A percentile compares a stretch with the other conserved stretches of the same genome.
phyloP scores from a whole-genome alignment of 2,113 vertebrate species.

The Neodontobutis hainanensis region DNA sequence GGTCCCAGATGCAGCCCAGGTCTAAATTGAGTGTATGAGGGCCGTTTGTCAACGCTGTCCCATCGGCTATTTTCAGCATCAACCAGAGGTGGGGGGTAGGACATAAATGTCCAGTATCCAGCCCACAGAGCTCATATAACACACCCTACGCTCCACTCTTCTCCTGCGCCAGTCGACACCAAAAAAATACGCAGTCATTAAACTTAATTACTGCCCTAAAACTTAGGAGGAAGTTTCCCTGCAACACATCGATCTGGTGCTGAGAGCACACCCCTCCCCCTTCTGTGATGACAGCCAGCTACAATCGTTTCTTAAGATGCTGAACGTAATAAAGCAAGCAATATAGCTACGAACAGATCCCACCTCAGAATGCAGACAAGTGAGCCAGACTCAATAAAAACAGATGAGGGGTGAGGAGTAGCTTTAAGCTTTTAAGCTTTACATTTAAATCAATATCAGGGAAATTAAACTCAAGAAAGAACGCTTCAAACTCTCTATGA shows the following conservation, averaged over 20 bases:
- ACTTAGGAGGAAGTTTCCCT: conserved; percentile 39
- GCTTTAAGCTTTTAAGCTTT: conserved; percentile 22
- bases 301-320: conserved; percentile 26
- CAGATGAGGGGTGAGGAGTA: conserved; percentile 9
- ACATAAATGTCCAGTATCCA: conserved; percentile 19
- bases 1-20: conserved; percentile 39
- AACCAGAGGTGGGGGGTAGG: not conserved
- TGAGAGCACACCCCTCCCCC: conserved; percentile 34
- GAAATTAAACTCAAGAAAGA: conserved; percentile 18
- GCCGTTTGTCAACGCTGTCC: conserved; percentile 64
- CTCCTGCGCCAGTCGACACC: conserved; percentile 11
- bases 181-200: conserved; percentile 59
- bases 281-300: conserved; percentile 21
- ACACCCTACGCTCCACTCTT: conserved; percentile 10
- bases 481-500: not conserved
- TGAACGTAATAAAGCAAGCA: conserved; percentile 47
- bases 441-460: conserved; percentile 41
- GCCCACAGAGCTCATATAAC: conserved; percentile 35
- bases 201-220: conserved; percentile 67
- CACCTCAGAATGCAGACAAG: not conserved
- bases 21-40: conserved; percentile 45
- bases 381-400: conserved; percentile 48
- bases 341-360: conserved; percentile 22
- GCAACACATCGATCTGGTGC: conserved; percentile 61
- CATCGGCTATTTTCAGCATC: conserved; percentile 40